Conservation (phyloP, 2,888 invertebrate genomes). For the Aelia acuminata region DNA sequence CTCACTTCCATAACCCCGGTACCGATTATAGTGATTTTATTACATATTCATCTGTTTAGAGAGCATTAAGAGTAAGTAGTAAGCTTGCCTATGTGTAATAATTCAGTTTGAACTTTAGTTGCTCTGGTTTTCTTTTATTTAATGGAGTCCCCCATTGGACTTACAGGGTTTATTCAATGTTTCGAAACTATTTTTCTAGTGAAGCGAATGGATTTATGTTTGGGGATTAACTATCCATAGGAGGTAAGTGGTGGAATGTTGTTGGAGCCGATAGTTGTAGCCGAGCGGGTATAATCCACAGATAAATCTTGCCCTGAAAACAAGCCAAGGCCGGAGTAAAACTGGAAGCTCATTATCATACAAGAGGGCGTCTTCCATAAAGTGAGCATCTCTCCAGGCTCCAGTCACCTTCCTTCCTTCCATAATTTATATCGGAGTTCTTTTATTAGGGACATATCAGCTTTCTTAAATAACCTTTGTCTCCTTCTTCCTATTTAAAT, state of each 20-base stretch:
- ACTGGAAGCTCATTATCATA: slow-evolving; percentile 37
- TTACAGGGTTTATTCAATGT: not conserved
- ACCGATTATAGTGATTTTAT: no score
- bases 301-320: slow-evolving; percentile 30
- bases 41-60: no score
- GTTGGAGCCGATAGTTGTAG: not conserved
- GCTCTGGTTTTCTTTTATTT: no score
- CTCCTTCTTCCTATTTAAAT: no score
- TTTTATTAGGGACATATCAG: not conserved
- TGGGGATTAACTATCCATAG: not conserved
- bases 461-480: not conserved
- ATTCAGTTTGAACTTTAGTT: no score
- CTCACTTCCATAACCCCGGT: no score
- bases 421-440: not conserved
- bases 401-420: not conserved
- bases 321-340: slow-evolving; percentile 14
- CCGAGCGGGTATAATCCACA: not conserved
- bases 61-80: no score
- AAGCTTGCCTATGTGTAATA: no score
- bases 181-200: not conserved
- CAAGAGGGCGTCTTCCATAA: not conserved
- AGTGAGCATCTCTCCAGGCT: not conserved
- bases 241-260: not conserved
- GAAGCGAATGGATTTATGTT: not conserved
- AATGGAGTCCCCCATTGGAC: not conserved